Percentiles rank a stretch among this genome's conserved stretches.
phyloP scores from a whole-genome alignment of 1,140 invertebrate genomes.

The Scaptomyza hsui region DNA sequence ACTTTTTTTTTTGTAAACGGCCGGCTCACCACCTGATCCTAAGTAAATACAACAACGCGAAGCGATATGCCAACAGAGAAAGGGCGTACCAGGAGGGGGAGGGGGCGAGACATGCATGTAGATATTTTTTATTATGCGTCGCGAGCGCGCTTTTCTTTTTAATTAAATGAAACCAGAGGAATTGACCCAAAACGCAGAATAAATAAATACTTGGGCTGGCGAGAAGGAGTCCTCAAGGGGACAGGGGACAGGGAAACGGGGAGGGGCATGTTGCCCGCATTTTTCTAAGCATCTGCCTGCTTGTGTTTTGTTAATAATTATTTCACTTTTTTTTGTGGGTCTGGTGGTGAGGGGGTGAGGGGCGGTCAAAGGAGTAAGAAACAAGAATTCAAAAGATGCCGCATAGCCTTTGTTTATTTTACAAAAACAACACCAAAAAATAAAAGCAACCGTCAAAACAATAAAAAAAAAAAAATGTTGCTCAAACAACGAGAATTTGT shows the following conservation, averaged over 20 bases:
- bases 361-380: constrained; percentile 36
- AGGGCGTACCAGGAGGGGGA: constrained; percentile 12
- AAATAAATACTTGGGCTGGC: constrained; percentile 64
- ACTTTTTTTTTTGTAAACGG: constrained; percentile 36
- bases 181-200: constrained; percentile 83
- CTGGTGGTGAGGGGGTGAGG: neutral
- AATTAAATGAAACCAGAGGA: constrained; percentile 84
- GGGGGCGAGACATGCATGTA: constrained; percentile 58
- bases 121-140: constrained; percentile 64
- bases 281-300: constrained; percentile 46
- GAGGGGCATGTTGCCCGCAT: constrained; percentile 15
- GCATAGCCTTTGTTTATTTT: constrained; percentile 64
- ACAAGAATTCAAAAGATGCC: constrained; percentile 78
- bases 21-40: constrained; percentile 81
- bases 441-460: constrained; percentile 18
- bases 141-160: constrained; percentile 75
- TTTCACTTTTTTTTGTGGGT: constrained; percentile 57
- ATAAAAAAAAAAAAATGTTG: constrained; percentile 23
- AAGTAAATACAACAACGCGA: constrained; percentile 71
- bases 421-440: constrained; percentile 32
- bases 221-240: neutral
- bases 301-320: constrained; percentile 79
- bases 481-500: constrained; percentile 46
- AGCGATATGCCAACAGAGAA: constrained; percentile 24
- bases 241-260: neutral